A percentile compares a stretch with the other conserved stretches of the same genome.
phyloP scores from a whole-genome alignment of 2,797 vertebrate species.

The Gallinago solitaria region DNA sequence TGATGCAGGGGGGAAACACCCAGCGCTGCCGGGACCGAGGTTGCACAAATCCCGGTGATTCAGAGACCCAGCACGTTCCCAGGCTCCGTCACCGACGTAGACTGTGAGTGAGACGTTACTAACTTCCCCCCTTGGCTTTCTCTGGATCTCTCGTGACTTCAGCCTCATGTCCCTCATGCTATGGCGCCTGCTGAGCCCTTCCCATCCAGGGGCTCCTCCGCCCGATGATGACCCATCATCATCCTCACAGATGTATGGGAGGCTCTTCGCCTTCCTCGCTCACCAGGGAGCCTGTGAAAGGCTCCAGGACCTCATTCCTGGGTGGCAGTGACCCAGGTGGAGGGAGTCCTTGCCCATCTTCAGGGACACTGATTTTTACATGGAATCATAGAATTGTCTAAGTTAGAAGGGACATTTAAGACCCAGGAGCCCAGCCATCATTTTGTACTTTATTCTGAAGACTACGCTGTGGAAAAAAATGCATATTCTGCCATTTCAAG shows the following conservation, averaged over 20 bases:
- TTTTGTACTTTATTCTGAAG: neutral
- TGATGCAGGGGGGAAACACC: accelerated
- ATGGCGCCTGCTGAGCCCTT: neutral
- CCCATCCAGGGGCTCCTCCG: neutral
- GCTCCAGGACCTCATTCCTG: neutral
- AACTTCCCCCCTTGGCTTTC: too few relatives aligned
- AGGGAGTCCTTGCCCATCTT: neutral
- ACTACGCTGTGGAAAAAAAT: accelerated
- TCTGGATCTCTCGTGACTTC: neutral
- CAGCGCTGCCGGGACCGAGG: neutral
- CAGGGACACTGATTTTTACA: neutral
- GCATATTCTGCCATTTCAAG: neutral
- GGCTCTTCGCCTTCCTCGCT: neutral
- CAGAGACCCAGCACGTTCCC: too few relatives aligned
- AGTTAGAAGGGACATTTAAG: neutral
- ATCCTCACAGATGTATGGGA: accelerated
- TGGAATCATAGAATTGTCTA: neutral
- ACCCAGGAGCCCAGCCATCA: neutral
- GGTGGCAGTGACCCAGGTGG: neutral
- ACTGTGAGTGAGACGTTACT: too few relatives aligned
- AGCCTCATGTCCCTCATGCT: neutral
- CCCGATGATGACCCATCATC: too few relatives aligned
- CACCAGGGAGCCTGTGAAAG: neutral
- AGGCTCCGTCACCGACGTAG: too few relatives aligned
- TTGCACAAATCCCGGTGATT: neutral